Evolutionary conservation across 1,140 invertebrate species (phyloP).

Genomic region (Vanessa tameamea): DNA sequence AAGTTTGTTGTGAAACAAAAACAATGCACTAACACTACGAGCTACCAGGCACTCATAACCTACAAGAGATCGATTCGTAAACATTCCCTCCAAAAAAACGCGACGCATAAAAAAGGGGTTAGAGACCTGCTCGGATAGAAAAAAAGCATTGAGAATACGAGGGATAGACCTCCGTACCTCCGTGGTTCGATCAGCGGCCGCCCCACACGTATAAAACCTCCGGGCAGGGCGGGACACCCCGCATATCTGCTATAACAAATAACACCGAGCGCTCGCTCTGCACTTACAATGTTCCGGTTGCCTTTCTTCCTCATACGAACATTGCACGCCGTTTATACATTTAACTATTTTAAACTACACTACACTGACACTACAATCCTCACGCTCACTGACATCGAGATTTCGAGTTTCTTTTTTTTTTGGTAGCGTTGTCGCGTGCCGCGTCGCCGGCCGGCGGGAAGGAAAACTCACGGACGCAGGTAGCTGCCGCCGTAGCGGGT

Average conservation of each 20-base stretch:
- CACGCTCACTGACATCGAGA: slow-evolving; percentile 70
- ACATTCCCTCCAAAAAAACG: slow-evolving; percentile 71
- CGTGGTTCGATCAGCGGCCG: slow-evolving; percentile 64
- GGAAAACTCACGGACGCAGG: slow-evolving; percentile 41
- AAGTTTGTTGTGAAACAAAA: slow-evolving; percentile 31
- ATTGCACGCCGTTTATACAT: slow-evolving; percentile 76
- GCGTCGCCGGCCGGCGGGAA: slow-evolving; percentile 68
- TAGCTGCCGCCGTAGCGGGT: slow-evolving; percentile 47
- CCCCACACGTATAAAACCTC: slow-evolving; percentile 65
- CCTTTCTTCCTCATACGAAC: slow-evolving; percentile 79
- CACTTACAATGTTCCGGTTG: slow-evolving; percentile 77
- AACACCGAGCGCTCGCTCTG: slow-evolving; percentile 59
- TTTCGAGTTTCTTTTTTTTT: slow-evolving; percentile 63
- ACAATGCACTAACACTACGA: neutral
- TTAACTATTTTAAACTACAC: slow-evolving; percentile 78
- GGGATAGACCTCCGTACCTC: slow-evolving; percentile 75
- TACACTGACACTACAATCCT: slow-evolving; percentile 69
- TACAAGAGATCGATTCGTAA: slow-evolving; percentile 55
- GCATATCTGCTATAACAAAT: slow-evolving; percentile 60
- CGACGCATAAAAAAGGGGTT: slow-evolving; percentile 71
- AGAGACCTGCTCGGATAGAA: slow-evolving; percentile 65
- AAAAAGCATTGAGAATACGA: slow-evolving; percentile 65
- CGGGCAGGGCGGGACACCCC: slow-evolving; percentile 67
- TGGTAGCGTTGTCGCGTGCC: slow-evolving; percentile 59
- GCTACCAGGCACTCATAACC: slow-evolving; percentile 26